A percentile compares a stretch with the other conserved stretches of the same genome.
These are phyloP conservation scores for Amazona vittata DNA, from an alignment of 2,113 vertebrate species.

Conservation along the genomic window DNA sequence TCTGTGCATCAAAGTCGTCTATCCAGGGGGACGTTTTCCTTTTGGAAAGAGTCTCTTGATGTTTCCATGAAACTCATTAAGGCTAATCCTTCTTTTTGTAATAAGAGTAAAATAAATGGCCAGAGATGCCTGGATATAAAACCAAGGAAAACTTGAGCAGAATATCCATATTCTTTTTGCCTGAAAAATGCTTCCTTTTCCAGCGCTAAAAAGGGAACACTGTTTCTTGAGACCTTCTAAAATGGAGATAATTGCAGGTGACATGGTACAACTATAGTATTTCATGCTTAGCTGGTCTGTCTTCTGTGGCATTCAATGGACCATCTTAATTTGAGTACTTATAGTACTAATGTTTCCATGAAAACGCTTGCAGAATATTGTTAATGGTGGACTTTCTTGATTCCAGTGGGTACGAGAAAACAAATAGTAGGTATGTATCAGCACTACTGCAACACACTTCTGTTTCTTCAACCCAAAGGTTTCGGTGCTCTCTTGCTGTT, in stretches of 20 bases:
- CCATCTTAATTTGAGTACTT: neutral
- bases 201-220: neutral
- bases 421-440: neutral
- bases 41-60: neutral
- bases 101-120: neutral
- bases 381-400: neutral
- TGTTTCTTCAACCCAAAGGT: neutral
- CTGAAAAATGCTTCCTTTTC: neutral
- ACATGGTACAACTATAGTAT: neutral
- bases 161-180: neutral
- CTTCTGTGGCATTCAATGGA: neutral
- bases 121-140: neutral
- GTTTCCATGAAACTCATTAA: rapidly evolving
- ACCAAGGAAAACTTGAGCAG: neutral
- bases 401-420: neutral
- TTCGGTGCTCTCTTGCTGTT: neutral
- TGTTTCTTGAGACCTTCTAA: neutral
- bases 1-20: neutral
- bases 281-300: neutral
- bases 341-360: neutral
- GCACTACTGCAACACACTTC: neutral
- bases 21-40: rapidly evolving
- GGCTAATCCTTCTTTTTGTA: neutral
- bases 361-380: neutral
- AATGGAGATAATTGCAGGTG: neutral